Percentiles rank a stretch among this genome's conserved stretches.
phyloP scores from a whole-genome alignment of 1,140 invertebrate genomes.

The Parapsyche elsis region DNA sequence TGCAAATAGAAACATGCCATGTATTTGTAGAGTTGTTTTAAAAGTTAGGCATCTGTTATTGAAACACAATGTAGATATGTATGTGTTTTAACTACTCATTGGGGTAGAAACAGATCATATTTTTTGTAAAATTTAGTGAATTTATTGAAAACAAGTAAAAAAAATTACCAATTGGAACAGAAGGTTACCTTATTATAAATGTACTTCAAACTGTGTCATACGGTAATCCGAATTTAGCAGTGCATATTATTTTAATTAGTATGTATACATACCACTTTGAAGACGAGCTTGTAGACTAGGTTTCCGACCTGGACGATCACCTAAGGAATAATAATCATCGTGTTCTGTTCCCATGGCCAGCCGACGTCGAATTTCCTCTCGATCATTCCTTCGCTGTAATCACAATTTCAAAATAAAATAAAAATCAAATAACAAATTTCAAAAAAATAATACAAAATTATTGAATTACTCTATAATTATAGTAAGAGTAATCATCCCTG shows the following conservation, averaged over 20 bases:
- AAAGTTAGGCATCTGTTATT: too few relatives aligned
- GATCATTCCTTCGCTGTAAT: constrained; percentile 86
- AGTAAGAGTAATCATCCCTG: constrained; percentile 57
- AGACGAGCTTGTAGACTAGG: constrained; percentile 88
- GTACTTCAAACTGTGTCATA: too few relatives aligned
- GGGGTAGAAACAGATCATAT: too few relatives aligned
- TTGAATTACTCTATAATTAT: constrained; percentile 7
- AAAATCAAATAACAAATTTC: not conserved
- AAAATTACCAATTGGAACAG: too few relatives aligned
- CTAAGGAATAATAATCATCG: constrained; percentile 77
- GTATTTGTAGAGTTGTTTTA: too few relatives aligned
- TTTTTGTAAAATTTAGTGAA: too few relatives aligned
- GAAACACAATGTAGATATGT: too few relatives aligned
- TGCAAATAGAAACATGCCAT: too few relatives aligned
- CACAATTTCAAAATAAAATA: constrained; percentile 42
- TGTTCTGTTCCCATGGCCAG: constrained; percentile 87
- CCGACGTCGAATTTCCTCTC: constrained; percentile 89
- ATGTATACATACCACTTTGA: constrained; percentile 76
- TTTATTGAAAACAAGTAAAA: too few relatives aligned
- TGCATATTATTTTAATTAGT: not conserved
- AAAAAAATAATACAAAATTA: not conserved
- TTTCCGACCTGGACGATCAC: constrained; percentile 78
- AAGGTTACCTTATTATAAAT: too few relatives aligned
- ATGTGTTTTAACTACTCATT: too few relatives aligned
- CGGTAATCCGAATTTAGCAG: too few relatives aligned